phyloP scores from a whole-genome alignment of 1,140 invertebrate genomes.

The Formica selysi region DNA sequence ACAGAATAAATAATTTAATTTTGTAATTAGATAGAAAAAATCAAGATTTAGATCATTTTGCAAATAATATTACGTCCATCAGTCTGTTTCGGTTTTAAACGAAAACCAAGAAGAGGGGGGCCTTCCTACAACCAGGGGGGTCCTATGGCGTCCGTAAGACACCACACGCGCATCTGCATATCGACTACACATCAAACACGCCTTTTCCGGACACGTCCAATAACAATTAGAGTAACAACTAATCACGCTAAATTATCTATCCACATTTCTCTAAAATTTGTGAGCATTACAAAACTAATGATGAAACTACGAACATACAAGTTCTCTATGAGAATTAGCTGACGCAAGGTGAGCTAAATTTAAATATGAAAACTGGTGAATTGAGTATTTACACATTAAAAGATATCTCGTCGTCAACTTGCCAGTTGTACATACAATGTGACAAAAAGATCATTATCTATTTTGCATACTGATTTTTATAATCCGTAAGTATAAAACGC shows the following conservation, averaged over 20 bases:
- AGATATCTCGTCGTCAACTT: slow-evolving; percentile 48
- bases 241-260: background rate
- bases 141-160: no score
- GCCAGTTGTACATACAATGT: slow-evolving; percentile 62
- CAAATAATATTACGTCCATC: no score
- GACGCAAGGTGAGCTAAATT: slow-evolving; percentile 12
- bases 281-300: background rate
- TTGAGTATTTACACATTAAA: slow-evolving; percentile 14
- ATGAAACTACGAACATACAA: background rate
- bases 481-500: slow-evolving; percentile 16
- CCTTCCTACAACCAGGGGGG: no score
- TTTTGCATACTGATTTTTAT: slow-evolving; percentile 65
- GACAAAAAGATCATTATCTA: slow-evolving; percentile 53
- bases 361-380: background rate
- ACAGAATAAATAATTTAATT: no score
- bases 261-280: background rate
- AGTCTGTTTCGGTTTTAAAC: no score
- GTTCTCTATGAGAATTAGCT: background rate
- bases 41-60: no score
- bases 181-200: no score
- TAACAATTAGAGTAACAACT: no score
- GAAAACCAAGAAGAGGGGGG: no score
- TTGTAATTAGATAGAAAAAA: no score
- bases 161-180: no score
- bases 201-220: no score